Base-by-base conservation (phyloP, 2,888 invertebrate genomes). In the Girardia tigrina region DNA sequence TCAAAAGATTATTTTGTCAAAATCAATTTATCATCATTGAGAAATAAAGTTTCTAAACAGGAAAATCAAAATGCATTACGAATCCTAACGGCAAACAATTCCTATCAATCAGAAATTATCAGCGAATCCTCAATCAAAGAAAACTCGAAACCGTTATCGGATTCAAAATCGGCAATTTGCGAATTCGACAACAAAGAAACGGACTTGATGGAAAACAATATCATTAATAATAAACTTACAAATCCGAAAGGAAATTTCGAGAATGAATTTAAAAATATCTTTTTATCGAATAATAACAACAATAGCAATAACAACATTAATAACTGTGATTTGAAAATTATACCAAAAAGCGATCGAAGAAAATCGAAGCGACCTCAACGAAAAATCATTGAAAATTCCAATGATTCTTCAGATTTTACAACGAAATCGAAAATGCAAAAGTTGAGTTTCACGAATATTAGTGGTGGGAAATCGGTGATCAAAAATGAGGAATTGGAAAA, bases 211-310 rank as follows among this genome's bases (percentile, higher is more conserved):
- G 36, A 36, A 12, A 16, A 8, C 8, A 71, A 71, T 29, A 71
- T 71, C 29, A 29, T 29, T 29, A 71, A 28, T 71, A 42, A 42
- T 73, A 42, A 73, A 73, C 36, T 29, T n/a, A 29, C 29, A 36
- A 42, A 73, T 42, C 73, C 29, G 20, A 73, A 73, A 73, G 29
- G 26, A 28, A 73, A 73, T 73, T 12, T 56, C 6, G 42, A 73
- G 42, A 73, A 73, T 29, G 73, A 29, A 73, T 73, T 73, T 73
- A n/a, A 73, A 36, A 36, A 36, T 16, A 36, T 36, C 16, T 36
- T 36, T 16, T 16, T 36, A 36, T 36, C 36, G 12, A 36, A 36
- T 36, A 36, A 36, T 16, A 36, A 36, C 16, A 36, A 36, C 16
- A 36, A 36, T 36, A 36, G 16, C 36, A 36, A 36, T 36, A 36